Percentiles rank a stretch among this genome's conserved stretches.
Evolutionary conservation across 2,113 vertebrate genomes (phyloP).

Genomic region (Clarias gariepinus): DNA sequence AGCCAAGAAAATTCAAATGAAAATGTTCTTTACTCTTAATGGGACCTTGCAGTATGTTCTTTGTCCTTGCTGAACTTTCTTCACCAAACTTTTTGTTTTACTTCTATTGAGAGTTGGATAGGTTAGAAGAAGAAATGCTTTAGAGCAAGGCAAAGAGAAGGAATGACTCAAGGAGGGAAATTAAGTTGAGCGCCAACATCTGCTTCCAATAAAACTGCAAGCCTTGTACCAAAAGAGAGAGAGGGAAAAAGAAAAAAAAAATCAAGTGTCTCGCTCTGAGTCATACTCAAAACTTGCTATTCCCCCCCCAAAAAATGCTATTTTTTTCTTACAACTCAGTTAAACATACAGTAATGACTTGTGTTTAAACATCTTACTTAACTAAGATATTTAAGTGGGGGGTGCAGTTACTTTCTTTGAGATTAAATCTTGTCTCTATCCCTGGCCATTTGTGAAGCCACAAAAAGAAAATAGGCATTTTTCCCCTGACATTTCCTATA

Average conservation of each 20-base stretch:
- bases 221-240: conserved; percentile 45
- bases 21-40: conserved; percentile 17
- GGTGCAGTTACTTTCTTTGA: conserved; percentile 32
- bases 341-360: conserved; percentile 28
- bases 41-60: conserved; percentile 33
- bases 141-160: conserved; percentile 36
- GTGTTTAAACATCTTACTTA: conserved; percentile 13
- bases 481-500: conserved; percentile 2
- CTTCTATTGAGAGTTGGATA: conserved; percentile 15
- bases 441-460: conserved; percentile 10
- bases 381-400: conserved; percentile 27
- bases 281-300: conserved; percentile 39
- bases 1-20: conserved; percentile 15
- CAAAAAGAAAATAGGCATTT: conserved; percentile 25
- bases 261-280: conserved; percentile 38
- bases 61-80: conserved; percentile 33
- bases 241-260: conserved; percentile 5
- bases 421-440: conserved; percentile 32
- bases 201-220: conserved; percentile 58
- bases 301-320: conserved; percentile 20
- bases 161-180: conserved; percentile 50
- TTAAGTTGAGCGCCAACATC: conserved; percentile 56
- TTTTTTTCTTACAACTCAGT: conserved; percentile 48
- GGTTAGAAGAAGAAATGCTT: conserved; percentile 36
- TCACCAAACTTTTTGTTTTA: conserved; percentile 3